These are phyloP conservation scores for Ranitomeya imitator DNA, from an alignment of 2,113 vertebrate species.

Conservation along the genomic window DNA sequence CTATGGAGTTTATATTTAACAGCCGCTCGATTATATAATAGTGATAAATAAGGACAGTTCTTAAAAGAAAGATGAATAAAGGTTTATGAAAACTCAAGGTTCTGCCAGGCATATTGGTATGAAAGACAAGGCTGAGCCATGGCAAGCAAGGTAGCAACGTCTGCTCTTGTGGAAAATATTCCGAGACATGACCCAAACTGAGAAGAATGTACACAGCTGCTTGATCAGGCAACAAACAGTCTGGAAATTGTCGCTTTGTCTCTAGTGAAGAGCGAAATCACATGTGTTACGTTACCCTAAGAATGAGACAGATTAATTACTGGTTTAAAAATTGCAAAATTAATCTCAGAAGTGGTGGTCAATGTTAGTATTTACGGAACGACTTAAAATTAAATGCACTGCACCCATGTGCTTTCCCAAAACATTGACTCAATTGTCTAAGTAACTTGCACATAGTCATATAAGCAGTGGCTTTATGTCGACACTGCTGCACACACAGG, in stretches of 20 bases:
- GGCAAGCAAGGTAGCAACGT: constrained; percentile 70
- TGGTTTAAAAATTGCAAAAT: not conserved
- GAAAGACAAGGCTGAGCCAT: constrained; percentile 58
- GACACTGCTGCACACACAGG: not conserved
- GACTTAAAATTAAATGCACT: not conserved
- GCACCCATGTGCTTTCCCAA: not conserved
- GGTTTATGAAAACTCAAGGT: constrained; percentile 5
- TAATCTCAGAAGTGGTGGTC: not conserved
- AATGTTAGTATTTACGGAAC: not conserved
- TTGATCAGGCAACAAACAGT: constrained; percentile 76
- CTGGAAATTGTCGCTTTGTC: constrained; percentile 79
- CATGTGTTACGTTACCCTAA: constrained; percentile 56
- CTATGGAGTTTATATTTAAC: not conserved
- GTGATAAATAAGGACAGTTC: constrained; percentile 8
- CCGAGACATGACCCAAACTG: constrained; percentile 80
- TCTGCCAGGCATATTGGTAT: not conserved
- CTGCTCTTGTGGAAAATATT: constrained; percentile 74
- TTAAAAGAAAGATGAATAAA: constrained; percentile 23
- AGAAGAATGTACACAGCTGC: constrained; percentile 80
- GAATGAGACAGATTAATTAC: constrained; percentile 13
- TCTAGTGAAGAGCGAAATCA: constrained; percentile 53
- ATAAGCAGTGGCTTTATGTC: not conserved
- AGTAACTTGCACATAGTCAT: not conserved
- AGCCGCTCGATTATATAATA: not conserved
- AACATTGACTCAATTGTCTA: not conserved